Percentiles rank a stretch among this genome's conserved stretches.
Evolutionary conservation across 2,888 invertebrate species (phyloP).

Genomic region (Gymnosoma rotundatum): DNA sequence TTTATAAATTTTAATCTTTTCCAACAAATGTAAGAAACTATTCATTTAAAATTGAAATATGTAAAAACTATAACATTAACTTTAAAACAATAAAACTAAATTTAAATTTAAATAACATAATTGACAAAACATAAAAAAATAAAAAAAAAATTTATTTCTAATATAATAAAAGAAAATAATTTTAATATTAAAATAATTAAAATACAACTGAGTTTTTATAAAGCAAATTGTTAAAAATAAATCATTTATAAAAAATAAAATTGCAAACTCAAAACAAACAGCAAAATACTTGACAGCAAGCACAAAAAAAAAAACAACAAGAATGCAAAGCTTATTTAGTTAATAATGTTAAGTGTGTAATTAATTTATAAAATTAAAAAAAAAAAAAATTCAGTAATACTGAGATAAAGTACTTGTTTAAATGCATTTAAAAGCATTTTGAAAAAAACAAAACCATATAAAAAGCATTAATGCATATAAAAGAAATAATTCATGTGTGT

Average conservation of each 20-base stretch:
- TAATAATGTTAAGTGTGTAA: constrained; percentile 57
- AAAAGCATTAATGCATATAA: constrained; percentile 16
- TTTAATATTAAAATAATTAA: constrained; percentile 30
- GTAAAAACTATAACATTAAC: constrained; percentile 23
- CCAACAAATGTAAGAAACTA: not conserved
- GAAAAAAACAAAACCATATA: constrained; percentile 40
- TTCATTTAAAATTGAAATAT: constrained; percentile 23
- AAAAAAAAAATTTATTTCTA: constrained; percentile 12
- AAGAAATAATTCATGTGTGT: constrained; percentile 29
- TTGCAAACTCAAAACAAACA: constrained; percentile 23
- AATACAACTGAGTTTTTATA: constrained; percentile 23
- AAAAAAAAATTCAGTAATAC: constrained; percentile 12
- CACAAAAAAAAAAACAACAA: constrained; percentile 30
- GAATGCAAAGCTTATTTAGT: constrained; percentile 66
- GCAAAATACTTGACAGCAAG: not conserved
- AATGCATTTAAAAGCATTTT: constrained; percentile 66
- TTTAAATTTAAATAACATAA: constrained; percentile 7
- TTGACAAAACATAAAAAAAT: not conserved
- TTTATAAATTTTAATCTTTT: constrained; percentile 49
- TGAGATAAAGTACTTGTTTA: constrained; percentile 63
- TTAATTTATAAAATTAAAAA: constrained; percentile 53
- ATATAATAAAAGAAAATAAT: constrained; percentile 12
- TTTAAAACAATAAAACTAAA: constrained; percentile 1
- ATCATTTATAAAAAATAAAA: constrained; percentile 38
- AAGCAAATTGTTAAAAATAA: constrained; percentile 35